These are phyloP conservation scores for Amblyjoppa proteus DNA, from an alignment of 2,888 invertebrate species.

Conservation along the genomic window DNA sequence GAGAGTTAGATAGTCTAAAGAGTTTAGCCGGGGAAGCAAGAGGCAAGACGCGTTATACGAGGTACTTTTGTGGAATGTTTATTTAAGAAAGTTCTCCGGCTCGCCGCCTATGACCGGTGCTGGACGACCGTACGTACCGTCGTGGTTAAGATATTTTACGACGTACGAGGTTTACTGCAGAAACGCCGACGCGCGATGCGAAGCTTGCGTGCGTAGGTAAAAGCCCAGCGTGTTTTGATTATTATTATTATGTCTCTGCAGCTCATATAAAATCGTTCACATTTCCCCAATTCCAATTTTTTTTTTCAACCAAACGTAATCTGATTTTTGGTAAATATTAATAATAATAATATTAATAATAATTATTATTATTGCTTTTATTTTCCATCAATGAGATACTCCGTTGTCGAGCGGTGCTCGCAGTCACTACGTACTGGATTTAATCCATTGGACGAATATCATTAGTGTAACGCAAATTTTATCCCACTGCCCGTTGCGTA, in stretches of 20 bases:
- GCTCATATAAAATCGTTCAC: neutral
- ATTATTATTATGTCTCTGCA: slow-evolving; percentile 20
- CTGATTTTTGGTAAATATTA: neutral
- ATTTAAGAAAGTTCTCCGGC: slow-evolving; percentile 71
- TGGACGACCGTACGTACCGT: slow-evolving; percentile 4
- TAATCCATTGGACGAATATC: slow-evolving; percentile 12
- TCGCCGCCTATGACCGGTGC: slow-evolving; percentile 18
- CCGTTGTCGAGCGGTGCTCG: neutral
- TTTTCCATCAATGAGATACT: neutral
- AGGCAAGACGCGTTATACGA: slow-evolving; percentile 61
- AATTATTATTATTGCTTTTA: neutral
- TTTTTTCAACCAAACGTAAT: neutral
- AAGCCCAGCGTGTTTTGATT: slow-evolving; percentile 19
- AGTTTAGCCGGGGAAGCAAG: neutral
- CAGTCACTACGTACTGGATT: neutral
- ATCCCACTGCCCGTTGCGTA: slow-evolving; percentile 56
- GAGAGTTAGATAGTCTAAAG: neutral
- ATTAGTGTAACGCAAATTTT: slow-evolving; percentile 52
- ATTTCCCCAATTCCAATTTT: neutral
- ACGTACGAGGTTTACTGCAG: slow-evolving; percentile 29
- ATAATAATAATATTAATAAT: neutral
- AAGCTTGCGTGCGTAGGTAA: neutral
- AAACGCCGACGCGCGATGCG: neutral
- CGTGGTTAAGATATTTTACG: slow-evolving; percentile 39
- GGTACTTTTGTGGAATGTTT: slow-evolving; percentile 74